phyloP scores from a whole-genome alignment of 2,888 invertebrate species.

The Rhyacophila evoluta region DNA sequence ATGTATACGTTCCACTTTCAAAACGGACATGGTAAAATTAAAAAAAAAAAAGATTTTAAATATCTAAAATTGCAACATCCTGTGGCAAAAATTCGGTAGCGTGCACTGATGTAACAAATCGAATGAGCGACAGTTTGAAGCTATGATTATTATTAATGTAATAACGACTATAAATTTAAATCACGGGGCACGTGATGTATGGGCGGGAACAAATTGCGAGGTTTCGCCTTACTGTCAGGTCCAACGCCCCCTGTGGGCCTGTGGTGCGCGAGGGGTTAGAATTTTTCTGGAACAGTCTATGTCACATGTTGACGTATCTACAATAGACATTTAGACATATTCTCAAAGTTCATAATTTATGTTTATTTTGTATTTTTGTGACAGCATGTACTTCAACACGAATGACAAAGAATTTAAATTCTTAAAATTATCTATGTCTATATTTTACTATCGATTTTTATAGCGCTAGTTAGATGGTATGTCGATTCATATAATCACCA shows the following conservation, averaged over 20 bases:
- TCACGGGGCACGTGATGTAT: conserved; percentile 38
- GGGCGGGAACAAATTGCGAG: conserved; percentile 40
- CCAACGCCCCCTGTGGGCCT: conserved; percentile 33
- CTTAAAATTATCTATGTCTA: too few relatives aligned
- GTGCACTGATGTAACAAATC: conserved; percentile 40
- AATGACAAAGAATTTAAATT: too few relatives aligned
- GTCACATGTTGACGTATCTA: background rate
- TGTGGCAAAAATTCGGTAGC: background rate
- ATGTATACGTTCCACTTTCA: too few relatives aligned
- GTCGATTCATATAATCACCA: too few relatives aligned
- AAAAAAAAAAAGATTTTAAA: too few relatives aligned
- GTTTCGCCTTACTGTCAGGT: conserved; percentile 41
- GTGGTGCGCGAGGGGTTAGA: conserved; percentile 20
- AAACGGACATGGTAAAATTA: too few relatives aligned
- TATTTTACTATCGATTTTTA: too few relatives aligned
- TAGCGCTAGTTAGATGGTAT: too few relatives aligned
- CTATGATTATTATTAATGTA: conserved; percentile 49
- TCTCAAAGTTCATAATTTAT: background rate
- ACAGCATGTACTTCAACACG: too few relatives aligned
- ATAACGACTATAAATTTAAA: conserved; percentile 53
- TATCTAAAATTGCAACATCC: background rate
- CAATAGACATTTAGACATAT: background rate
- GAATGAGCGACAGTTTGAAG: conserved; percentile 44
- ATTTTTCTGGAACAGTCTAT: conserved; percentile 22
- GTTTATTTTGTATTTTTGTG: background rate